phyloP scores from a whole-genome alignment of 2,888 invertebrate species.

The Copidosoma aretas region DNA sequence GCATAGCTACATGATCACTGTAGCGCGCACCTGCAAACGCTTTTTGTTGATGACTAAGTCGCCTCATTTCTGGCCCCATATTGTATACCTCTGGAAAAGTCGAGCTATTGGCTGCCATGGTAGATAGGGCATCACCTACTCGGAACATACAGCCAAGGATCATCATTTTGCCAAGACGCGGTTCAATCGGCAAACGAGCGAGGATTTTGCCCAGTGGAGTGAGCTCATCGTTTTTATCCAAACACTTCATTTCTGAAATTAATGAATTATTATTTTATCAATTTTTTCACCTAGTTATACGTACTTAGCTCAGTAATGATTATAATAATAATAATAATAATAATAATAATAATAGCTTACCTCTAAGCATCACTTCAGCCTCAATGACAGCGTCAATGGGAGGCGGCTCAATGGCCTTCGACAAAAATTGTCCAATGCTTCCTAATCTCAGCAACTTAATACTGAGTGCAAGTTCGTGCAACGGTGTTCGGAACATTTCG shows the following conservation, averaged over 20 bases:
- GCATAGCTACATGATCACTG: constrained; percentile 95
- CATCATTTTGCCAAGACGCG: constrained; percentile 96
- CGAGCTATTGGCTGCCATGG: constrained; percentile 93
- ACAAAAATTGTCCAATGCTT: constrained; percentile 91
- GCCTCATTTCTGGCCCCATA: constrained; percentile 75
- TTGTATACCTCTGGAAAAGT: constrained; percentile 95
- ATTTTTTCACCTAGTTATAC: background rate
- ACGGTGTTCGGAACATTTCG: constrained; percentile 96
- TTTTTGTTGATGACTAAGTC: constrained; percentile 84
- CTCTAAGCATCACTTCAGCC: constrained; percentile 80
- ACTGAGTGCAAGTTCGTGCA: constrained; percentile 92
- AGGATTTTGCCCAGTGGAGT: constrained; percentile 93
- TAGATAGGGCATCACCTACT: constrained; percentile 88
- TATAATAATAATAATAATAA: background rate
- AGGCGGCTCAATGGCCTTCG: constrained; percentile 95
- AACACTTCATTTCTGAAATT: constrained; percentile 81
- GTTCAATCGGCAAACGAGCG: constrained; percentile 94
- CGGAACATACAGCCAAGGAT: constrained; percentile 91
- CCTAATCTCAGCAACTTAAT: constrained; percentile 91
- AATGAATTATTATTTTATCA: background rate
- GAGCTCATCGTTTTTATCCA: constrained; percentile 85
- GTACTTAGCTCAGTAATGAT: too few relatives aligned
- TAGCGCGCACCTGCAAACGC: constrained; percentile 84
- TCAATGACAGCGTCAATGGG: constrained; percentile 98
- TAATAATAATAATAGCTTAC: constrained; percentile 47